Conservation (phyloP, 2,888 invertebrate species). For the Xestia rhomboidea region DNA sequence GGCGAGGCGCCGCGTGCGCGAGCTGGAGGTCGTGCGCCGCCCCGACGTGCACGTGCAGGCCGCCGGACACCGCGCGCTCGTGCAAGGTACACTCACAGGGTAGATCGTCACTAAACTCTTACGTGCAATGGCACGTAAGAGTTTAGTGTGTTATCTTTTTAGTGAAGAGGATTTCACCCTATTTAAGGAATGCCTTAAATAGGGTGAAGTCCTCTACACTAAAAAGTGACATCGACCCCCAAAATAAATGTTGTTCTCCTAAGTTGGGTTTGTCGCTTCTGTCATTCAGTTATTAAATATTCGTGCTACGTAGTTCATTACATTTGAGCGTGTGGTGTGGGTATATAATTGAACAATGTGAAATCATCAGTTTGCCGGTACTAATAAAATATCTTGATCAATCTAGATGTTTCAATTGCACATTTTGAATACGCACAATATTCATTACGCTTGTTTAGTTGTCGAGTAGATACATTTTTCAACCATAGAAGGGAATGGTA, state of each 20-base stretch:
- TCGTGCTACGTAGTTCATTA: background rate
- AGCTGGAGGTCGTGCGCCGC: conserved; percentile 70
- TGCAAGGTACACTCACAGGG: conserved; percentile 68
- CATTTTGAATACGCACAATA: background rate
- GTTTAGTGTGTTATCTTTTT: too few relatives aligned
- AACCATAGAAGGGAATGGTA: background rate
- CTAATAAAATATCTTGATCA: background rate
- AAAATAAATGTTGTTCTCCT: background rate
- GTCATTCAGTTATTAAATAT: background rate
- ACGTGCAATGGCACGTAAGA: background rate
- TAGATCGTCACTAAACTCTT: background rate
- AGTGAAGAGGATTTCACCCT: background rate
- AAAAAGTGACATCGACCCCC: background rate
- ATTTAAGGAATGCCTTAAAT: background rate
- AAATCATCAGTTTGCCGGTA: background rate
- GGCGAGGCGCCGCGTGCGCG: conserved; percentile 73
- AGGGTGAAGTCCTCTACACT: background rate
- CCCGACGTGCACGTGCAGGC: conserved; percentile 65
- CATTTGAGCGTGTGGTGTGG: background rate
- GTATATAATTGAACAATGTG: background rate
- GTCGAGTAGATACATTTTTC: background rate
- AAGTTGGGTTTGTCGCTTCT: background rate
- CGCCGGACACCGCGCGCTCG: conserved; percentile 75
- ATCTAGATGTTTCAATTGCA: background rate
- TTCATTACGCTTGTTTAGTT: background rate